phyloP scores from a whole-genome alignment of 2,113 vertebrate species.

The Anser brachyrhynchus region DNA sequence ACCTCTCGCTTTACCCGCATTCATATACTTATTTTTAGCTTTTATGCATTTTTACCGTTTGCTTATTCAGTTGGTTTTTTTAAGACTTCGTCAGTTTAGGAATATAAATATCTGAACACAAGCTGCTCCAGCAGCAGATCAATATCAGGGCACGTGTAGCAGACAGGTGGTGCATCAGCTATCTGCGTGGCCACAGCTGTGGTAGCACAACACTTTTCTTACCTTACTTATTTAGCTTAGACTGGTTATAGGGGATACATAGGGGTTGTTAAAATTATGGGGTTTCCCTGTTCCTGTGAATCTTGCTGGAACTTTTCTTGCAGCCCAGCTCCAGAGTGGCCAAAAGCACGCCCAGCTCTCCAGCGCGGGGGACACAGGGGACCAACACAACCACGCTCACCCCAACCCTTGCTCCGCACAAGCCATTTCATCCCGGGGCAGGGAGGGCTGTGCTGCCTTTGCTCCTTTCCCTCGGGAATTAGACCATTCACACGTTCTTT shows the following conservation, averaged over 20 bases:
- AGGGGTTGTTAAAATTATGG: background rate
- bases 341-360: background rate
- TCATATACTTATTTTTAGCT: no score
- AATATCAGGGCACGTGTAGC: accelerated
- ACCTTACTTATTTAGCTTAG: background rate
- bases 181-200: background rate
- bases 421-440: background rate
- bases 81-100: background rate
- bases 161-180: background rate
- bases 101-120: background rate
- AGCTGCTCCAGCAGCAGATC: background rate
- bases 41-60: background rate
- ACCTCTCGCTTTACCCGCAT: no score
- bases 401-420: background rate
- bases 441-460: no score
- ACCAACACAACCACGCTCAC: background rate
- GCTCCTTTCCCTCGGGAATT: no score
- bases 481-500: no score
- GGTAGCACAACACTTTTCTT: background rate
- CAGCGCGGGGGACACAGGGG: background rate
- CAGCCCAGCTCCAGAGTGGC: background rate
- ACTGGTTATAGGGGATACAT: background rate
- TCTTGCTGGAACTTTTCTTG: background rate
- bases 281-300: background rate
- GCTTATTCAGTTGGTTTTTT: background rate